Conservation (phyloP, 2,888 invertebrate species). For the Acronicta leporina region DNA sequence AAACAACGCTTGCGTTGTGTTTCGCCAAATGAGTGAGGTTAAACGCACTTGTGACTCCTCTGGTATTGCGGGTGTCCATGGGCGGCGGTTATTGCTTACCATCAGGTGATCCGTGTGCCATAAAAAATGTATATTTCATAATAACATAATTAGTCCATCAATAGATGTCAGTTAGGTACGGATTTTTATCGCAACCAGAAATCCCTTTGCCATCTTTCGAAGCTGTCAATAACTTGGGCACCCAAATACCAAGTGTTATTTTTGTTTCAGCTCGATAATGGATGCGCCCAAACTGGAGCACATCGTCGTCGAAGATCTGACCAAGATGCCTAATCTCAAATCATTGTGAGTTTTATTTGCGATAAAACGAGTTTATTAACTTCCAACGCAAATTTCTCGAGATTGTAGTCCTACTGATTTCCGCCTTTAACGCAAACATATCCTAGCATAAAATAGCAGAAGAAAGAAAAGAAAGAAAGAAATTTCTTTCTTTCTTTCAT, state of each 20-base stretch:
- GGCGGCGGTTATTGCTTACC: too few species aligned
- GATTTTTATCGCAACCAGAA: constrained; percentile 1
- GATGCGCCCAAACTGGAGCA: constrained; percentile 87
- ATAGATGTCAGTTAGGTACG: neutral
- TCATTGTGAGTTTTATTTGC: constrained; percentile 86
- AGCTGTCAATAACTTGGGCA: neutral
- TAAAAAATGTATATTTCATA: too few species aligned
- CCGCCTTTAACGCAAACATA: too few species aligned
- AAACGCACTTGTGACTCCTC: too few species aligned
- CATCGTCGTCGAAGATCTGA: constrained; percentile 89
- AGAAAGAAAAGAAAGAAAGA: too few species aligned
- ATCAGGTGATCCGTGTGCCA: too few species aligned
- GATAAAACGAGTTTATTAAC: constrained; percentile 22
- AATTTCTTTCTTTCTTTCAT: too few species aligned
- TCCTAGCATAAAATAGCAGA: too few species aligned
- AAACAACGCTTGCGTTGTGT: too few species aligned
- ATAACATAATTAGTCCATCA: too few species aligned
- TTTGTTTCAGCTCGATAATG: constrained; percentile 86
- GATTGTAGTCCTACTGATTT: neutral
- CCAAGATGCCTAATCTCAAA: constrained; percentile 89
- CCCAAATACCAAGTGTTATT: constrained; percentile 26
- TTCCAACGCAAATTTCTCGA: neutral
- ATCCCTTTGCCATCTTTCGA: neutral
- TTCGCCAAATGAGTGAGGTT: too few species aligned
- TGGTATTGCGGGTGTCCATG: too few species aligned